Evolutionary conservation across 1,140 invertebrate genomes (phyloP).

Genomic region (Eriocheir sinensis): DNA sequence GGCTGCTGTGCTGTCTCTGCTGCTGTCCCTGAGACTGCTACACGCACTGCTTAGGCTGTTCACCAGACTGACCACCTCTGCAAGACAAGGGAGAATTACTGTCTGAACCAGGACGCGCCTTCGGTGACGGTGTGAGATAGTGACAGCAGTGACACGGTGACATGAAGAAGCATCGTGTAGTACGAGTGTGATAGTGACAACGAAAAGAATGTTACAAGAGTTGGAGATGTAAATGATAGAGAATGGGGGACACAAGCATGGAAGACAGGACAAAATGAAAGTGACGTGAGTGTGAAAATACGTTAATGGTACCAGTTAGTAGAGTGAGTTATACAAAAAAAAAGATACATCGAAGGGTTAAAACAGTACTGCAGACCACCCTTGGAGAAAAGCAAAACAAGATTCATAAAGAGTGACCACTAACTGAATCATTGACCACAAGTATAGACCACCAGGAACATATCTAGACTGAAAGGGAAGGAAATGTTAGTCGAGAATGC

Average conservation of each 20-base stretch:
- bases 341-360: neutral
- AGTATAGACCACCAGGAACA: neutral
- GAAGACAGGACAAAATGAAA: too few species aligned
- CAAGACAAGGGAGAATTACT: neutral
- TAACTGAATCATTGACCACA: neutral
- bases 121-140: neutral
- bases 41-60: constrained; percentile 73
- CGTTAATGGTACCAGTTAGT: too few species aligned
- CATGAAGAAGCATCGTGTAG: too few species aligned
- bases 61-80: constrained; percentile 68
- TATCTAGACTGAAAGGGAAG: neutral
- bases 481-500: neutral
- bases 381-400: neutral
- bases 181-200: neutral
- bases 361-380: neutral
- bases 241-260: too few species aligned
- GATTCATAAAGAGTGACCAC: neutral
- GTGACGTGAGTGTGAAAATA: too few species aligned
- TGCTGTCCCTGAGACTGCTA: constrained; percentile 70
- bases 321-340: neutral
- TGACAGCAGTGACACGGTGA: neutral
- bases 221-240: too few species aligned
- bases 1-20: constrained; percentile 72
- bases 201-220: too few species aligned
- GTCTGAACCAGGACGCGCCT: neutral